These are phyloP conservation scores for Onychostoma macrolepis DNA, from an alignment of 2,113 vertebrate genomes.

Conservation along the genomic window DNA sequence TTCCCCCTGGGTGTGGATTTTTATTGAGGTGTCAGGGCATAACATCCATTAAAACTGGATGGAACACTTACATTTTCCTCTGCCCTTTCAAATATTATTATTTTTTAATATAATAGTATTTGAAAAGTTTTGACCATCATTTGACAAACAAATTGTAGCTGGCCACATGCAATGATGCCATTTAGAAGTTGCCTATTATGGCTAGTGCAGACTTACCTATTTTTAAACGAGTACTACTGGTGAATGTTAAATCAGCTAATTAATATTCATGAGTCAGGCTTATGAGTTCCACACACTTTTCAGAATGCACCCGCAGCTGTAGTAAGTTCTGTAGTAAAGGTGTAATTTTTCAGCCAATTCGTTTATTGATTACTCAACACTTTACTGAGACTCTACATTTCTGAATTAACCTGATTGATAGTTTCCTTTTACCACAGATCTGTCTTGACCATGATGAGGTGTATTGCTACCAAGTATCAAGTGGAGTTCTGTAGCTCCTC, in stretches of 20 bases:
- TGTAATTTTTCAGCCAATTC: not conserved
- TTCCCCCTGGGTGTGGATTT: conserved; percentile 7
- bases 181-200: not conserved
- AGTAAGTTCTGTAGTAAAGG: too few species aligned
- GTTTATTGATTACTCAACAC: not conserved
- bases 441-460: not conserved
- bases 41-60: not conserved
- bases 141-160: not conserved
- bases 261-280: not conserved
- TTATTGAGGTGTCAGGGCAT: not conserved
- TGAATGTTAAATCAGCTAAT: not conserved
- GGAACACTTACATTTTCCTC: not conserved
- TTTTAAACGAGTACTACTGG: not conserved
- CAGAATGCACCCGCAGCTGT: not conserved
- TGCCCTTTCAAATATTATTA: not conserved
- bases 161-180: not conserved
- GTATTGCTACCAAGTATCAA: not conserved
- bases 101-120: not conserved
- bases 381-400: not conserved
- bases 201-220: not conserved
- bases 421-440: not conserved
- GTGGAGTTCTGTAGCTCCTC: not conserved
- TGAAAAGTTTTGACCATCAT: not conserved
- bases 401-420: not conserved
- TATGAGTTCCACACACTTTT: not conserved